A percentile compares a stretch with the other conserved stretches of the same genome.
Evolutionary conservation across 1,140 invertebrate genomes (phyloP).

Genomic region (Schlechtendalia chinensis): DNA sequence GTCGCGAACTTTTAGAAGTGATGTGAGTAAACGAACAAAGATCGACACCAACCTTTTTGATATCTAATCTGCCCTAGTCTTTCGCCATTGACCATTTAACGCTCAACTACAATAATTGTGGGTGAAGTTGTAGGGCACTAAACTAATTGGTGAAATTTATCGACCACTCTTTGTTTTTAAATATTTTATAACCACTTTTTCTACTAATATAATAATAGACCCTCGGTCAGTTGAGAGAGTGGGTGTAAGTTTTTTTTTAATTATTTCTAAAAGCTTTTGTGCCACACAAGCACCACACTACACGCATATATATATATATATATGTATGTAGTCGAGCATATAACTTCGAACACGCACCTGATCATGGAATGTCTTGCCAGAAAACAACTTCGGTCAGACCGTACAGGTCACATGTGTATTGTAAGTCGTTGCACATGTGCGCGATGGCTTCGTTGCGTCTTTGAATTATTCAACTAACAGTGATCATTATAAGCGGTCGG

Average conservation of each 20-base stretch:
- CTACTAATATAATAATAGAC: neutral
- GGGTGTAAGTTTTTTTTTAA: constrained; percentile 15
- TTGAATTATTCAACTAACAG: neutral
- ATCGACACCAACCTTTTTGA: no score
- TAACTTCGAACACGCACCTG: neutral
- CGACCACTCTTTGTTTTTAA: constrained; percentile 35
- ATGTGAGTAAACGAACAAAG: no score
- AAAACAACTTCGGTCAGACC: neutral
- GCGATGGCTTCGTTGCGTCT: neutral
- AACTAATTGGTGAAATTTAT: constrained; percentile 15
- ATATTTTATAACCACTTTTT: constrained; percentile 44
- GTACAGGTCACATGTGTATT: neutral
- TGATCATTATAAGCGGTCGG: neutral
- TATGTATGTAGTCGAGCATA: no score
- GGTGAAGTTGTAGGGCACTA: no score
- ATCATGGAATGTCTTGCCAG: neutral
- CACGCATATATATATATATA: neutral
- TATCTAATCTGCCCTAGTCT: no score
- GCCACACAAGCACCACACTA: neutral
- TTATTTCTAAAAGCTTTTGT: constrained; percentile 41
- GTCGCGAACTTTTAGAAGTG: no score
- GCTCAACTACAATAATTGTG: no score
- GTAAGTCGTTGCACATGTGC: neutral
- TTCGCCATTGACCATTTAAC: no score
- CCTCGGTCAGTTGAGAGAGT: neutral